Base-by-base conservation (phyloP, 2,797 vertebrate genomes). In the Acanthurus tractus region DNA sequence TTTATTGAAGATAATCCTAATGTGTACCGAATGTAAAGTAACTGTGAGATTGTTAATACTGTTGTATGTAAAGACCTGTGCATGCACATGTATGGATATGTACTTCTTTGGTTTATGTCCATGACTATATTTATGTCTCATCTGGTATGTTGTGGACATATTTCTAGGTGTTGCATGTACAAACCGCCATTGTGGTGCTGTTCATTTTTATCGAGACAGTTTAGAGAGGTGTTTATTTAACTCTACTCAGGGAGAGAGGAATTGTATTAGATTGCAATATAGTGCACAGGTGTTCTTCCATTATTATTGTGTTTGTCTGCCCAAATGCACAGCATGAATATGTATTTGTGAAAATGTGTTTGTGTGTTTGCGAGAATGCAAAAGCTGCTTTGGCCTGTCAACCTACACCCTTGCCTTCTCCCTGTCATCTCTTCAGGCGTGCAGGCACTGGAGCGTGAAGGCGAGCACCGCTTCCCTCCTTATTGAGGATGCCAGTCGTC, bases 341-440 rank as follows among this genome's bases (percentile, higher is more conserved):
- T 74, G 71, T 57, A 76, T 83, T 80, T 56, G 70, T 69, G 48
- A 82, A 86, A 82, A 74, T 82, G 63, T 81, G 69, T 46, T 56
- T 23, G 22, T 63, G 63, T 65, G 76, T 78, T 74, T 79, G 72
- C n/a, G 22, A 74, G 63, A 79, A 87, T 85, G 78, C 74, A 59
- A 63, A 71, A 81, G 82, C 78, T 86, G 85, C 86, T 85, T 78
- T 73, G 59, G 81, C 74, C 84, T 67, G 83, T 90, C 91, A 91
- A 76, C 88, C 84, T 76, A 87, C 89, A 94, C 92, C 94, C 92
- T 91, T 90, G 82, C 85, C 81, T 64, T 93, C 89, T 89, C 81
- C 79, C 88, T 89, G 90, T 93, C 92, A 89, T 90, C 82, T 83
- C 83, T 78, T 81, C 76, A 81, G 85, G 84, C 83, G 36, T 76